Conservation (phyloP, 30 jellyfish, hydroid and myxozoan species). For the Chironex yamaguchii region DNA sequence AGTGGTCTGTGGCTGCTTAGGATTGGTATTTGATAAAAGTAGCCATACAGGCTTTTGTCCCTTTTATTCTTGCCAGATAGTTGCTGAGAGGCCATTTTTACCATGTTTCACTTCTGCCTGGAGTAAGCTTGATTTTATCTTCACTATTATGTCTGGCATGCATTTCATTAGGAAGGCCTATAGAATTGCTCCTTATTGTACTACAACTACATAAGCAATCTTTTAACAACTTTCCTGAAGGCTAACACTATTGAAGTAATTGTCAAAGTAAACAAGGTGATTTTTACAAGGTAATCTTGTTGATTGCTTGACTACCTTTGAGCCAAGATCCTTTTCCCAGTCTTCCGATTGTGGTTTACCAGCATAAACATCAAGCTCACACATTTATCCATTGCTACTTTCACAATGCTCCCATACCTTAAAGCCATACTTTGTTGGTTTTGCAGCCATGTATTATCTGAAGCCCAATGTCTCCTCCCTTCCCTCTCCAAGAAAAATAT, state of each 20-base stretch:
- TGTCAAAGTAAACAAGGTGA: slow-evolving; percentile 1
- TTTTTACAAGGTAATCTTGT: not conserved
- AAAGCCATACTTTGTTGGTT: slow-evolving; percentile 9
- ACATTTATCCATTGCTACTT: not conserved
- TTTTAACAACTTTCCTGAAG: slow-evolving; percentile 5
- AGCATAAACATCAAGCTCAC: not conserved
- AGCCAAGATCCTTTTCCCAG: not conserved
- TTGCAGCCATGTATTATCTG: not conserved
- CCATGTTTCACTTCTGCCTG: not conserved
- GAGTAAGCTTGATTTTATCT: not conserved
- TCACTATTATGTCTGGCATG: slow-evolving; percentile 4
- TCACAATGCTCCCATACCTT: too few species aligned
- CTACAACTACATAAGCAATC: slow-evolving; percentile 17
- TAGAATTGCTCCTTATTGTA: not conserved
- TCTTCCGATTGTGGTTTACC: not conserved
- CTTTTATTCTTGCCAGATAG: not conserved
- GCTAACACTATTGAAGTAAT: not conserved
- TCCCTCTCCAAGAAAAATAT: not conserved
- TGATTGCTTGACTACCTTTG: not conserved
- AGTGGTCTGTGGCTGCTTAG: not conserved
- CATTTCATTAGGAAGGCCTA: slow-evolving; percentile 1
- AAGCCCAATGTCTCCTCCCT: not conserved
- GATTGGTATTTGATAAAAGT: not conserved
- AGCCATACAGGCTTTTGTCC: slow-evolving; percentile 12
- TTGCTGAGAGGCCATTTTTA: slow-evolving; percentile 16